phyloP scores from a whole-genome alignment of 2,113 vertebrate species.

The Solenodon paradoxus region DNA sequence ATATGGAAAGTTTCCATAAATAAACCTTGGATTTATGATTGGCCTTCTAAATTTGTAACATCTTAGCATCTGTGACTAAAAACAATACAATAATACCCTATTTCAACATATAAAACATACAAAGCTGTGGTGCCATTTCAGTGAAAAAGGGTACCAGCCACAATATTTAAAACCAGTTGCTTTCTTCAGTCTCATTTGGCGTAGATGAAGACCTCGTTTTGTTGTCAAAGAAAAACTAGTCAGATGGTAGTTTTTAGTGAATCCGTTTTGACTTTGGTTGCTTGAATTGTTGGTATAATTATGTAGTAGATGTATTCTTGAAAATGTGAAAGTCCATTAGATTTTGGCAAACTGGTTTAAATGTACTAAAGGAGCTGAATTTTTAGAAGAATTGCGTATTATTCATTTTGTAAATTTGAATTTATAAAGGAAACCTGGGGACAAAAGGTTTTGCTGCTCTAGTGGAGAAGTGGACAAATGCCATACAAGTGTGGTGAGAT shows the following conservation, averaged over 20 bases:
- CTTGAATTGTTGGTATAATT: slow-evolving; percentile 10
- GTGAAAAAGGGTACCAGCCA: neutral
- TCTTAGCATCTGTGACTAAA: slow-evolving; percentile 19
- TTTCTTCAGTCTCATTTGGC: neutral
- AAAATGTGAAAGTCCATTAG: neutral
- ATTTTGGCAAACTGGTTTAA: slow-evolving; percentile 17
- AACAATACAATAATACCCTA: slow-evolving; percentile 3
- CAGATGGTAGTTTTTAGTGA: slow-evolving; percentile 6
- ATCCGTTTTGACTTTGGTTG: neutral
- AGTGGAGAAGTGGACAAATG: slow-evolving; percentile 1
- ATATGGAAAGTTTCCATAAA: slow-evolving; percentile 67
- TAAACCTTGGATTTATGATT: slow-evolving; percentile 51
- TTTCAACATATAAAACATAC: neutral
- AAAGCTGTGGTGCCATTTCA: neutral
- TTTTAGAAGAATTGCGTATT: neutral
- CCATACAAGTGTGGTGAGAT: neutral
- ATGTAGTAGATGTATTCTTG: neutral
- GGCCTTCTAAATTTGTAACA: slow-evolving; percentile 57
- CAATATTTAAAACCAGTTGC: neutral
- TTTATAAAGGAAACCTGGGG: neutral
- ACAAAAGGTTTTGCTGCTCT: neutral
- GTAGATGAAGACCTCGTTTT: neutral
- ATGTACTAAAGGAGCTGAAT: neutral
- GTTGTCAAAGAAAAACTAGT: slow-evolving; percentile 23
- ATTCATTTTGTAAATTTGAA: slow-evolving; percentile 32